Evolutionary conservation across 2,113 vertebrate genomes (phyloP), one percentile per base, ranked within the genome.

Genomic region (Sporophila hypoxantha): DNA sequence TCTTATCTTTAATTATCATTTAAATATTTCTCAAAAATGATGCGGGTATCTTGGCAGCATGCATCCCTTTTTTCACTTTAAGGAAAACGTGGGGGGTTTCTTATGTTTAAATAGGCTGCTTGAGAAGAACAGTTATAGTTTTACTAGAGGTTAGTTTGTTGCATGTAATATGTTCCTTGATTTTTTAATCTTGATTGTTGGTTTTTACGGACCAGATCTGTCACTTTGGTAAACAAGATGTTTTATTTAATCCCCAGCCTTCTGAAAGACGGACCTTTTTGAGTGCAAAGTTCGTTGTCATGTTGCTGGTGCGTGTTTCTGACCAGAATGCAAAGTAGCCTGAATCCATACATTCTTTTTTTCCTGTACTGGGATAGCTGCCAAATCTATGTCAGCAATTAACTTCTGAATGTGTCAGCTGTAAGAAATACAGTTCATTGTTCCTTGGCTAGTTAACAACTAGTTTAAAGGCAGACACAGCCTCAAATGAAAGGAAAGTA

Each of bases 321-420:
- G 97, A 96, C 94, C 69, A 79, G 96, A 96, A 97, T 97, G 94
- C 88, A 88, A 97, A 97, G 96, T 94, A 96, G 95, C 92, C 95
- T 77, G 87, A 95, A 97, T 96, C 96, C 96, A 97, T 97, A 97
- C 95, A 87, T 97, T 95, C 95, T 96, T 97, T 97, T 96, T 96
- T 97, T 95, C 94, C 87, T 94, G 69, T 91, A 68, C 90, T 92
- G 91, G 93, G 95, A 81, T 78, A 78, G 47, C 89, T 91, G 96
- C 97, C 97, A 97, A 92, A 92, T 85, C 75, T 81, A 90, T 94
- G 96, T 93, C 96, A 94, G 91, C 26, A 30, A 94, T 96, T 96
- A 97, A 94, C 93, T 96, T 95, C 93, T 93, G 94, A 97, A 91
- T 78, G 92, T 95, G 91, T 96, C 94, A 94, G 93, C 90, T 94